A percentile compares a stretch with the other conserved stretches of the same genome.
These are phyloP conservation scores for Labeo calbasu DNA, from an alignment of 2,797 vertebrate genomes.

Conservation along the genomic window DNA sequence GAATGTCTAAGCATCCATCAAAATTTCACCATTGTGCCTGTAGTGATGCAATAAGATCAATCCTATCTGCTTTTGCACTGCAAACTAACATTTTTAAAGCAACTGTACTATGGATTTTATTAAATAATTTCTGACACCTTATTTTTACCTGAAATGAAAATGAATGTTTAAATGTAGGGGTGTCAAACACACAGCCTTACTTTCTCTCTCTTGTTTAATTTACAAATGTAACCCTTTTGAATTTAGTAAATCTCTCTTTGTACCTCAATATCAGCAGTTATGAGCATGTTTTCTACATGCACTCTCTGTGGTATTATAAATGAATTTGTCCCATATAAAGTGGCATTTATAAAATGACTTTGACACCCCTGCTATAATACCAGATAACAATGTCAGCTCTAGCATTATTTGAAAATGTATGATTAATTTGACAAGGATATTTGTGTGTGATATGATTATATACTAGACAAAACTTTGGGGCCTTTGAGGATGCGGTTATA, in stretches of 20 bases:
- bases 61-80: conserved; percentile 16
- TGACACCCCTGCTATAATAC: not conserved
- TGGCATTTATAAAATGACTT: not conserved
- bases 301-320: not conserved
- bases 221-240: not conserved
- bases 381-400: not conserved
- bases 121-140: not conserved
- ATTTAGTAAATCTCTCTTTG: not conserved
- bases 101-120: not conserved
- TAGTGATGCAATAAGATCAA: conserved; percentile 11
- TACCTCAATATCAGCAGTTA: not conserved
- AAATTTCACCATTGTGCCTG: conserved; percentile 27
- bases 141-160: not conserved
- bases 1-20: conserved; percentile 38
- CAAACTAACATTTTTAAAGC: not conserved
- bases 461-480: not conserved
- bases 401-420: not conserved
- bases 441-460: not conserved
- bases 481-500: not conserved
- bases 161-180: not conserved
- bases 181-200: not conserved
- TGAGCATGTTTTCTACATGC: not conserved
- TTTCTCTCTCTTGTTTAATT: not conserved
- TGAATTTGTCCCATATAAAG: not conserved
- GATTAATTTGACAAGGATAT: not conserved